Conservation (phyloP, 2,113 vertebrate species). For the Ammodytes marinus region DNA sequence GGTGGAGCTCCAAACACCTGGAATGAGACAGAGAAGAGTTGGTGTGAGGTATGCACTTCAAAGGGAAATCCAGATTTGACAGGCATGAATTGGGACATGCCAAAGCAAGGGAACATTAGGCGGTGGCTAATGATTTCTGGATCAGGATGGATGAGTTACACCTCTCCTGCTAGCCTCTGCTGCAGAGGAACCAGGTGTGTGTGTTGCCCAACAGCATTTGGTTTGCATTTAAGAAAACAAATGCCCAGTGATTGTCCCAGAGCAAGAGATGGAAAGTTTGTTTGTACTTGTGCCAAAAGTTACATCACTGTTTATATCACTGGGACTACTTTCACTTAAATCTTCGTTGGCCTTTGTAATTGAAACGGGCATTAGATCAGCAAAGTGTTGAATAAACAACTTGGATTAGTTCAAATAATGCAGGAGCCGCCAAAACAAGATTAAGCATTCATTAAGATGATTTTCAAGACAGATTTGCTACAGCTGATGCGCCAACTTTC, state of each 20-base stretch:
- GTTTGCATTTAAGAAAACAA: conserved; percentile 43
- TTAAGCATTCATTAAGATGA: conserved; percentile 66
- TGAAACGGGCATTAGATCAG: conserved; percentile 35
- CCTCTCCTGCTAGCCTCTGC: conserved; percentile 20
- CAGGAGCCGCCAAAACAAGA: conserved; percentile 56
- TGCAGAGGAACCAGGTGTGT: conserved; percentile 23
- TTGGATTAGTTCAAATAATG: conserved; percentile 55
- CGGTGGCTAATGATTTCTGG: conserved; percentile 63
- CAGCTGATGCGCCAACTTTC: conserved; percentile 34
- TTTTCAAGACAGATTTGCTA: conserved; percentile 61
- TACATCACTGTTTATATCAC: conserved; percentile 54
- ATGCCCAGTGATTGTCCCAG: background rate
- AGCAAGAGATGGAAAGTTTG: background rate
- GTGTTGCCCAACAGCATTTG: conserved; percentile 40
- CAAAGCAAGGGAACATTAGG: conserved; percentile 69
- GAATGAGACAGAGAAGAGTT: conserved; percentile 57
- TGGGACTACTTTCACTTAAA: conserved; percentile 16
- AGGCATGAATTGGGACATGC: conserved; percentile 75
- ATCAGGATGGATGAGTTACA: conserved; percentile 30
- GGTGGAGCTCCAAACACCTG: conserved; percentile 98
- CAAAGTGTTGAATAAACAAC: conserved; percentile 21
- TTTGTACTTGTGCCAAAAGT: conserved; percentile 26
- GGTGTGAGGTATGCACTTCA: conserved; percentile 67
- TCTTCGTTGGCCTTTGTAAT: conserved; percentile 22
- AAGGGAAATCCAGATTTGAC: conserved; percentile 70